Evolutionary conservation across 2,888 invertebrate genomes (phyloP), one percentile per base, ranked within the genome.

Genomic region (Rhagophthalmus giganteus): DNA sequence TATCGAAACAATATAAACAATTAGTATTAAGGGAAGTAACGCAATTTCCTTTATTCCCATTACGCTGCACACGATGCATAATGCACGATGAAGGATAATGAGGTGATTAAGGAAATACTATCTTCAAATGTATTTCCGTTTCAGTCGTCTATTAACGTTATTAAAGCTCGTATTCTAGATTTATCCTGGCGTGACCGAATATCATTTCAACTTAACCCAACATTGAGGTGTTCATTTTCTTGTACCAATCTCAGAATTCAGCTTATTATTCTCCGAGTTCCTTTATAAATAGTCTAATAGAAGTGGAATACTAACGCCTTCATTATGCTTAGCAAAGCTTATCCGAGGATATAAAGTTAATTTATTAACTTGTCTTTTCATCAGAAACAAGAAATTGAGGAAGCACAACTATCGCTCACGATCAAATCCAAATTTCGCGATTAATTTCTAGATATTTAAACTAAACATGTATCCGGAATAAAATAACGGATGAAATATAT

Each of bases 161-260:
- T 20, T 20, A 20, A 20, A 20, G 3, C 7, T 20, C 3, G 20
- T 20, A 20, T 20, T 7, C 20, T 5, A 5, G 20, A 20, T 3
- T 20, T 20, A 20, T 20, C 3, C 4, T 20, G 7, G 7, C 20
- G 7, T 20, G 20, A 20, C 3, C 7, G 20, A 20, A 54, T 40
- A 53, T 55, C 45, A 47, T 50, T 50, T 46, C 31, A 34, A 33
- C 20, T 39, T 45, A 50, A 54, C 42, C 37, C 46, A 54, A 49
- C 40, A 55, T 50, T 44, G 47, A 44, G 52, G 47, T 47, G 48
- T 47, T 41, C 52, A 45, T 52, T 54, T 57, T 45, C 54, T 53
- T 48, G 25, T 12, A 40, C 41, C 30, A 49, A 49, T 49, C 41
- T 49, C 35, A 49, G 41, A 41, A 40, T 35, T 49, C 35, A 39